Evolutionary conservation across 2,113 vertebrate species (phyloP), one percentile per base, ranked within the genome.

Genomic region (Aptenodytes forsteri): DNA sequence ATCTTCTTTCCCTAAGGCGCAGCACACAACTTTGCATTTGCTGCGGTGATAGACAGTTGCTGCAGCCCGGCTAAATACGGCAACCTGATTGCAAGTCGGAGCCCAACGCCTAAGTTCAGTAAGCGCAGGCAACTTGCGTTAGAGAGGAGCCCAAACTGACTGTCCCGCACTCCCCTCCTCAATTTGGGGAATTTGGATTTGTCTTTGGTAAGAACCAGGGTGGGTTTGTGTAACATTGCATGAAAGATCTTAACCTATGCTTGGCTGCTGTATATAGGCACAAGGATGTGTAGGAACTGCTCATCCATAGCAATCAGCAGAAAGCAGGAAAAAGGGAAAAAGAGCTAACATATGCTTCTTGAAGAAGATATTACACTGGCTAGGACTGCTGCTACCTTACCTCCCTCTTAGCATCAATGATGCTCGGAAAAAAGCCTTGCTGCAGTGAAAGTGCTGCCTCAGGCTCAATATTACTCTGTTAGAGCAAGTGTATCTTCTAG

Each of bases 281-380:
- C 38, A 19, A 49, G 81, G 61, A 9, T 71, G 62, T 49, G 82
- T 54, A 44, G 44, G 87, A 83, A 38, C 75, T 56, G 62, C 85
- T 93, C 78, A 91, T n/a, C 77, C 62, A 56, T 11, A 65, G 59
- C 87, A 87, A 79, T 76, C 66, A 77, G 82, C 66, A 95, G 75
- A 58, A 92, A 81, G 66, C 40, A 89, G 38, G 27, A 69, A 91
- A 81, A 47, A 4, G 19, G 17, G 19, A 55, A 79, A 80, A 93
- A 4, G 49, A 69, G 44, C 47, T 50, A 67, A 55, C 58, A 46
- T 76, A 88, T 70, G 66, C 67, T 83, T 76, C 49, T 47, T 71
- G 89, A 88, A 92, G 46, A 83, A 80, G 27, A 52, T 40, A n/a
- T 71, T 67, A 72, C 36, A 34, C 22, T 72, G 52, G 44, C 70